Base-by-base conservation (phyloP, 92 coral and sea anemone species). In the Zoanthus gigantus region DNA sequence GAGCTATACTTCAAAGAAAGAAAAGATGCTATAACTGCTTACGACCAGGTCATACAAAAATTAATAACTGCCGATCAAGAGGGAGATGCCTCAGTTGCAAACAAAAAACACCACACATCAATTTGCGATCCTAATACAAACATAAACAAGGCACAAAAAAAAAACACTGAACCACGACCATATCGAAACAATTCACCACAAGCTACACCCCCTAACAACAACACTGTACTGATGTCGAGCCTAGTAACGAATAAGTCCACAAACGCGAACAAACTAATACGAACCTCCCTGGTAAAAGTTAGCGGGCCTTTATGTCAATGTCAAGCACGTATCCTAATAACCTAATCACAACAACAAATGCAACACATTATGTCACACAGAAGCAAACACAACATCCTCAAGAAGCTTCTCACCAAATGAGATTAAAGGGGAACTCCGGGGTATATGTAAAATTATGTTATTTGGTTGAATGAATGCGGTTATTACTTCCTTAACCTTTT, bases 91-190 rank as follows among this genome's bases (percentile, higher is more conserved):
- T 90, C 15, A 78, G 88, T 8, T 90, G 90, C 61, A 60, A 71
- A 71, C 90, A 68, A 53, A 23, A 89, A 89, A 83, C 94, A 86
- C 84, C 92, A 92, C 71, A 90, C 92, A 58, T 89, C 92, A 46
- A 86, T 92, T 78, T 92, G 92, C 46, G 89, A 83, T 58, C 65
- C n/a, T 17, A 58, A 58, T 2, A 11, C 23, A 58, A 58, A 58
- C 65, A 58, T 17, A 58, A 58, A 58, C 65, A 58, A 58, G 65
- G 23, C 23, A 23, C 23, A 18, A 58, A 58, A 17, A 58, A 17
- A 58, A 58, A 58, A 5, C 65, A 58, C n/a, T 58, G 23, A 58
- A 58, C 65, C 65, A 58, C 65, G 7, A 58, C 65, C 4, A 58
- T 16, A 58, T 58, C 65, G 10, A 58, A 58, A 58, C 65, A 4